Evolutionary conservation across 2,113 vertebrate species (phyloP).

Genomic region (Macaca mulatta): DNA sequence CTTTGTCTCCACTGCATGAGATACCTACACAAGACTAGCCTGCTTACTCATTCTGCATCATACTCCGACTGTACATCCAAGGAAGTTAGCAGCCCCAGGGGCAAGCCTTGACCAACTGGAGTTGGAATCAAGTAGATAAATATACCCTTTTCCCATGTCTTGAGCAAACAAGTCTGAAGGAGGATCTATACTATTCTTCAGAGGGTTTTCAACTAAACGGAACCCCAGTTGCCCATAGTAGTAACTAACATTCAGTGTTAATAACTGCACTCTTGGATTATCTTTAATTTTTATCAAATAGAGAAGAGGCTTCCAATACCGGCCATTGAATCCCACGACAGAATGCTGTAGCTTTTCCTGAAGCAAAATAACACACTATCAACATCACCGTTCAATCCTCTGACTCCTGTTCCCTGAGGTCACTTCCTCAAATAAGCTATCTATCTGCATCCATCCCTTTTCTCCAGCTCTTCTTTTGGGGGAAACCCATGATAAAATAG

Average conservation of each 20-base stretch:
- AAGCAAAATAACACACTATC: constrained; percentile 65
- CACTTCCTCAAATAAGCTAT: not conserved
- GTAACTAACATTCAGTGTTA: not conserved
- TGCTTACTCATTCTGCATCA: not conserved
- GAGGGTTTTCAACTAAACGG: not conserved
- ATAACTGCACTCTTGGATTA: not conserved
- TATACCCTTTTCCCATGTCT: not conserved
- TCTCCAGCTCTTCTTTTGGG: not conserved
- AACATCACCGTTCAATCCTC: constrained; percentile 48
- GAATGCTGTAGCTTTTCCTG: constrained; percentile 51
- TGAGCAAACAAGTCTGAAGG: not conserved
- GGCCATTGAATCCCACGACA: not conserved
- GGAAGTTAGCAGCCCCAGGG: not conserved
- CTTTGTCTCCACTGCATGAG: not conserved
- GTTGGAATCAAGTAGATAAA: not conserved
- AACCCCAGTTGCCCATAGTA: not conserved
- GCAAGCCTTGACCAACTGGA: not conserved
- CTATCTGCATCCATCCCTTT: not conserved
- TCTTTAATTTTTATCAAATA: constrained; percentile 62
- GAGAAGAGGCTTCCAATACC: constrained; percentile 16
- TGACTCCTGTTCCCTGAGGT: not conserved
- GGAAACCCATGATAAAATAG: not conserved
- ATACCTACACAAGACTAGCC: not conserved
- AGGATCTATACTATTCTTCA: not conserved
- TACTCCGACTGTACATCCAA: not conserved